Evolutionary conservation across 1,140 invertebrate species (phyloP), one percentile per base, ranked within the genome.

Genomic region (Calosoma granatense): DNA sequence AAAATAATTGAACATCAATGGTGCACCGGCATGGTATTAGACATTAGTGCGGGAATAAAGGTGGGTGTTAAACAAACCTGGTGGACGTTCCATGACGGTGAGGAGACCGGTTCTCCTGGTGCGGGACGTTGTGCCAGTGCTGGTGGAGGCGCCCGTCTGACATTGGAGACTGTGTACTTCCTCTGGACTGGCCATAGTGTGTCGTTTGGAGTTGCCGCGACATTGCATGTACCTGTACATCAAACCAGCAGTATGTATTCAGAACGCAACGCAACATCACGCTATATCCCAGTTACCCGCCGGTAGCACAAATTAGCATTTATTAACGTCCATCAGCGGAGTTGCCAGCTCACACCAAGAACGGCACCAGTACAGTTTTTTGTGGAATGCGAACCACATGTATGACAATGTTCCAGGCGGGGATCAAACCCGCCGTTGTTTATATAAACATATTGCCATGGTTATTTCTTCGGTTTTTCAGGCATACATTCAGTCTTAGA

Each of bases 21-120:
- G 26, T 30, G 14, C 14, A 30, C 26, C n/a, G n/a, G 14, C 26
- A 30, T 6, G 14, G 6, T 30, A 6, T 4, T 14, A 30, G 14
- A 30, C 4, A 6, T 6, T 30, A 30, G 6, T 6, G 26, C 26
- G 26, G 4, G 14, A 30, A 60, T n/a, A 30, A 26, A 39, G 56
- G 9, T 3, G 51, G 21, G 55, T 15, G 43, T 22, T 17, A 39
- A 22, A 60, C 67, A 72, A 77, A 94, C 90, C 90, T 78, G 90
- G 86, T 55, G 86, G 90, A 63, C 88, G 75, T 70, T 92, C 89
- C 59, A 88, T 92, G 1, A 94, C 90, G 2, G 88, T 89, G 0
- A 86, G 78, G 9, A 92, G 73, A 59, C 90, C 90, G 22, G 85
- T 87, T 52, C 87, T 76, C 62, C 90, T 76, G 56, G 86, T 86